Conservation (phyloP, 2,797 vertebrate species). For the Lophotriccus pileatus region DNA sequence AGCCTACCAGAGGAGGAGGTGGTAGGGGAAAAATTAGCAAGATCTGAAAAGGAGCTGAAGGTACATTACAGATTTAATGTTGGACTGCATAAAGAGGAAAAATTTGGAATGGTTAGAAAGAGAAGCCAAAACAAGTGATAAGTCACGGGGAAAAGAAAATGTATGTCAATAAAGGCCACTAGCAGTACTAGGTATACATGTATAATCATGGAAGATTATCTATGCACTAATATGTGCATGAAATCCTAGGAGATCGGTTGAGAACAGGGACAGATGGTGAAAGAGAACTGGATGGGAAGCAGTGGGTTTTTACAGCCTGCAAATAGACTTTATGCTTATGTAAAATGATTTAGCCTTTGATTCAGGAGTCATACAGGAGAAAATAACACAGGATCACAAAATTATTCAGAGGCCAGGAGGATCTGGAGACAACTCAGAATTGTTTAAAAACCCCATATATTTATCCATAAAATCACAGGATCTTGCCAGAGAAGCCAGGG, state of each 20-base stretch:
- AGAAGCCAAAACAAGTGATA: neutral
- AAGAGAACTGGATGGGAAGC: conserved; percentile 23
- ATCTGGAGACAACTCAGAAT: neutral
- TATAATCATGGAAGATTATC: neutral
- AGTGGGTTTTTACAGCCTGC: conserved; percentile 42
- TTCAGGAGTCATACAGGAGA: conserved; percentile 22
- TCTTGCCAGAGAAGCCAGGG: neutral
- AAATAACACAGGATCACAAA: conserved; percentile 24
- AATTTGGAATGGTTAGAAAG: neutral
- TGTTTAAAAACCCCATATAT: neutral
- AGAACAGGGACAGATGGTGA: conserved; percentile 54
- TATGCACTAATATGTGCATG: neutral
- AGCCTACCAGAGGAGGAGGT: conserved; percentile 32
- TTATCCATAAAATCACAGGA: neutral
- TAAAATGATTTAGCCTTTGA: conserved; percentile 53
- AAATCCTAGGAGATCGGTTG: neutral
- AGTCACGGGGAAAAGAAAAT: neutral
- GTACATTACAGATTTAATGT: neutral
- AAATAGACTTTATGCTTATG: conserved; percentile 45
- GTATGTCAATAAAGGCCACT: neutral
- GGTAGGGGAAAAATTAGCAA: neutral
- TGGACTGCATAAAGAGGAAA: neutral
- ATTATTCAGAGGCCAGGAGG: conserved; percentile 8
- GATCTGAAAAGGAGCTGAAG: neutral
- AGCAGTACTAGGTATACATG: neutral